Percentiles rank a stretch among this genome's conserved stretches.
These are phyloP conservation scores for Clavelina lepadiformis DNA, from an alignment of 23 tunicate species.

Conservation along the genomic window DNA sequence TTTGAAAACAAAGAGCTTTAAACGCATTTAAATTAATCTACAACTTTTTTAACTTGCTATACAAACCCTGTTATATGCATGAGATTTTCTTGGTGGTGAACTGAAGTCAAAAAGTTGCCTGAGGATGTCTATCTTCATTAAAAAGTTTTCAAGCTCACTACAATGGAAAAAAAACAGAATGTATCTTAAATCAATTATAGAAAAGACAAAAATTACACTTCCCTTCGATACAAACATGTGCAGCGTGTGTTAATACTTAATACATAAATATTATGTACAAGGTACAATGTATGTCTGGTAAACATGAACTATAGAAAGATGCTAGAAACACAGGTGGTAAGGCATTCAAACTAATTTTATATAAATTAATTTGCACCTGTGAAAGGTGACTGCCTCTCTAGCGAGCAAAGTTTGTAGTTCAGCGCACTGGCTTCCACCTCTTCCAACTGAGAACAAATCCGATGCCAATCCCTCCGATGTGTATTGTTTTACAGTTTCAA, in stretches of 20 bases:
- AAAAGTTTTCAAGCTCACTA: conserved; percentile 64
- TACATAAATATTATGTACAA: no score
- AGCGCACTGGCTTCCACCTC: conserved; percentile 54
- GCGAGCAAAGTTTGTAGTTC: conserved; percentile 73
- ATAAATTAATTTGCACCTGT: conserved; percentile 49
- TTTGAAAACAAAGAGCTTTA: background rate
- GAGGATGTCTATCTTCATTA: conserved; percentile 38
- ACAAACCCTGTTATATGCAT: conserved; percentile 18
- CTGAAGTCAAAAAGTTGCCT: conserved; percentile 70
- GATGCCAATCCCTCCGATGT: conserved; percentile 28
- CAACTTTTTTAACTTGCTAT: background rate
- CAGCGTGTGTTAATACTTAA: no score
- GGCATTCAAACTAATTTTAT: no score
- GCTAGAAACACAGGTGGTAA: no score
- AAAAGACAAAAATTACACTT: no score
- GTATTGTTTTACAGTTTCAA: conserved; percentile 31
- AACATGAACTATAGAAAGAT: no score
- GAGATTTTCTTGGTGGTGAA: conserved; percentile 11
- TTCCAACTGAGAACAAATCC: conserved; percentile 31
- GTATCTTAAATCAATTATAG: no score
- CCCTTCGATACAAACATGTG: no score
- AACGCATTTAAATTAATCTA: background rate
- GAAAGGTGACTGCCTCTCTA: conserved; percentile 75
- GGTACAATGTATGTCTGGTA: no score
- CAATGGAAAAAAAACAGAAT: no score